phyloP scores from a whole-genome alignment of 2,113 vertebrate genomes.

The Onychorhynchus coronatus region DNA sequence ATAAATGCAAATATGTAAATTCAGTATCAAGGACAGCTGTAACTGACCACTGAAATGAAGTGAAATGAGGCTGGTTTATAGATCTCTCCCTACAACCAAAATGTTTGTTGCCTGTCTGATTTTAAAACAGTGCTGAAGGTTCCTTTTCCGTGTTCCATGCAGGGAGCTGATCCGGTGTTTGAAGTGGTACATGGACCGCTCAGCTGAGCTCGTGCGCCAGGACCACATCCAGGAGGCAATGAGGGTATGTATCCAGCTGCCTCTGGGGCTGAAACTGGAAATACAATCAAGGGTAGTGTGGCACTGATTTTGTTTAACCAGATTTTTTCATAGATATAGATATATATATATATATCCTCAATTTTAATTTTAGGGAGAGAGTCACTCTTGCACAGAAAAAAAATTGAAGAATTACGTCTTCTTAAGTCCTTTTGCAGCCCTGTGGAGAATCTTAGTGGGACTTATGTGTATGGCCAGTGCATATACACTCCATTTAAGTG shows the following conservation, averaged over 20 bases:
- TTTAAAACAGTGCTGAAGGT: neutral
- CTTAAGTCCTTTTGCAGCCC: neutral
- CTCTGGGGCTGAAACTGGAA: neutral
- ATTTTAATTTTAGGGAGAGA: neutral
- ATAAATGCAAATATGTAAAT: neutral
- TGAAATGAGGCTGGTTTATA: neutral
- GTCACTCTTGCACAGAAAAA: neutral
- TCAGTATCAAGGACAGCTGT: neutral
- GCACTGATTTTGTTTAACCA: neutral
- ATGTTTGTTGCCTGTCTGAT: neutral
- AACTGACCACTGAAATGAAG: neutral
- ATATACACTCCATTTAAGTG: neutral
- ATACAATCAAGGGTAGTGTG: neutral
- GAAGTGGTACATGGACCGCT: constrained; percentile 98
- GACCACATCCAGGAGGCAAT: constrained; percentile 98
- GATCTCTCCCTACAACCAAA: neutral
- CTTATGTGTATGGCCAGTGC: neutral
- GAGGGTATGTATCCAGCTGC: constrained; percentile 76
- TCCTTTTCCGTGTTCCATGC: neutral
- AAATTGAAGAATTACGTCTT: neutral
- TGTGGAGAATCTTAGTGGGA: neutral
- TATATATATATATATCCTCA: neutral
- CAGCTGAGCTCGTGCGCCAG: constrained; percentile 90
- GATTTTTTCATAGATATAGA: neutral
- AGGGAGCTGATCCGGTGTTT: constrained; percentile 97